Evolutionary conservation across 1,140 invertebrate species (phyloP), one percentile per base, ranked within the genome.

Genomic region (Pseudomyrmex dendroicus): DNA sequence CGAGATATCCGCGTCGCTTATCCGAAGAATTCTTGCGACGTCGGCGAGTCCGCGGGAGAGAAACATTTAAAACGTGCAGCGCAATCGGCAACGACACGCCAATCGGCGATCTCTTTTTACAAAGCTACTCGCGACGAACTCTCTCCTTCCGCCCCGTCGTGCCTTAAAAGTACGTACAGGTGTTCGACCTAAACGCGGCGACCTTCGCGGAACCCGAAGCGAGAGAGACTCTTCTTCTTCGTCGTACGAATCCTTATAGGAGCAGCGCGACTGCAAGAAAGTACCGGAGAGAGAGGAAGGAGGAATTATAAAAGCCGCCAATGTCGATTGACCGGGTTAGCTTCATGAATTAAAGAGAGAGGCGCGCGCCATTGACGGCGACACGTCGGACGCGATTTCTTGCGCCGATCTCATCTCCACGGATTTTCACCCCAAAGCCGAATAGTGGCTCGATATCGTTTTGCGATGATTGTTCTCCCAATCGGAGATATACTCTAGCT

Each of bases 261-360:
- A 89, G 61, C 70, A 66, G 20, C 48, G 22, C 17, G 48, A 78
- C 72, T 86, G 76, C 62, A 82, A 73, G 68, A 73, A 74, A 73
- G 72, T 56, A 54, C 52, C 62, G 59, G 22, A 62, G 20, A 82
- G 63, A 7, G 35, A 88, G 86, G 88, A 88, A 85, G 20, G 25
- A 54, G 57, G 59, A 73, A 85, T 88, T 70, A 85, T 66, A 74
- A 59, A 66, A 20, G 22, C 70, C 56, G 72, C 50, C 52, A 20
- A 59, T 67, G 61, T 66, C 48, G 66, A 25, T 10, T 20, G 57
- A 17, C 52, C 35, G 35, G 35, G 35, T 35, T 72, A 17, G 70
- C 46, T 88, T 93, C 92, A 92, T 93, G 91, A 92, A 93, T 93
- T 92, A 93, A 92, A 92, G 90, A 92, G 90, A 66, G 88, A 91